These are phyloP conservation scores for Pterophyllum scalare DNA, from an alignment of 2,113 vertebrate genomes.

Conservation along the genomic window DNA sequence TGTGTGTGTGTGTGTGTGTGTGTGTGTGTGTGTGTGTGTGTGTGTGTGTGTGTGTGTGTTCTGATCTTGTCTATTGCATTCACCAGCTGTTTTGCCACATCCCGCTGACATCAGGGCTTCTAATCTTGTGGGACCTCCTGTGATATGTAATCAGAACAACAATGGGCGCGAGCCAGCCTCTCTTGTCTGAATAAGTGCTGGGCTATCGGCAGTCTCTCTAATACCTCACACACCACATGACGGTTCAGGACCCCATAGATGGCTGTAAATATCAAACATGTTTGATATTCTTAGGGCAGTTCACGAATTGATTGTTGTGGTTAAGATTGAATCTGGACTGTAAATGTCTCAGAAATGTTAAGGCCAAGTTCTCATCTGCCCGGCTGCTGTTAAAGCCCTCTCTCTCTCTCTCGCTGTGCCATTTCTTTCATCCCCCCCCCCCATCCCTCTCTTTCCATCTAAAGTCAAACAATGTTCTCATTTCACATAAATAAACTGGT, in stretches of 20 bases:
- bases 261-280: constrained; percentile 51
- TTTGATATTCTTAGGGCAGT: constrained; percentile 33
- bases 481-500: background rate
- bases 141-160: constrained; percentile 27
- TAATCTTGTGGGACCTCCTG: constrained; percentile 7
- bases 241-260: constrained; percentile 37
- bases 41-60: background rate
- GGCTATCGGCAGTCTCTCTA: constrained; percentile 1
- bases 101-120: constrained; percentile 19
- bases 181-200: background rate
- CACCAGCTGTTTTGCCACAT: background rate
- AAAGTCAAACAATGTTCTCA: background rate
- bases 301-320: constrained; percentile 22
- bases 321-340: constrained; percentile 50
- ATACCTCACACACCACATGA: constrained; percentile 18
- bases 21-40: background rate
- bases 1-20: background rate
- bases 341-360: constrained; percentile 60
- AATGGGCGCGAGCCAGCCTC: background rate
- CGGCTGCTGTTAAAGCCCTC: background rate
- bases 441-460: background rate
- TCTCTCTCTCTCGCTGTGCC: background rate
- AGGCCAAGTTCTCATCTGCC: constrained; percentile 21
- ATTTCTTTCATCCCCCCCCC: background rate
- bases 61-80: background rate